These are phyloP conservation scores for Musca domestica DNA, from an alignment of 1,140 invertebrate genomes.

Conservation along the genomic window DNA sequence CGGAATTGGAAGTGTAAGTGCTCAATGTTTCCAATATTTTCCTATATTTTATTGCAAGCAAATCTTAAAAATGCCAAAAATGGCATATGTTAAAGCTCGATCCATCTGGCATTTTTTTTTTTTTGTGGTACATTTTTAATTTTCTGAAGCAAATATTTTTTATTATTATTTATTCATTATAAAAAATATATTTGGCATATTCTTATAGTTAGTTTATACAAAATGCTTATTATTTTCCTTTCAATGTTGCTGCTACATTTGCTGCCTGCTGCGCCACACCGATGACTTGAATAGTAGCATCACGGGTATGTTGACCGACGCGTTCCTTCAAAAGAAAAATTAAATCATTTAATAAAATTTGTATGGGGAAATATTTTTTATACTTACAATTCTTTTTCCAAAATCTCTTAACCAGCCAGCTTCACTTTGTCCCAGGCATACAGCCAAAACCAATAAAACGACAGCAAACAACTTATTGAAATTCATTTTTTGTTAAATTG, in stretches of 20 bases:
- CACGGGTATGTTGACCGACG: constrained; percentile 42
- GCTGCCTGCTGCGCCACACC: constrained; percentile 46
- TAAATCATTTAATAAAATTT: not conserved
- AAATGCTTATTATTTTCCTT: not conserved
- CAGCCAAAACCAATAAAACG: constrained; percentile 37
- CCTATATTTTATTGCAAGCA: not conserved
- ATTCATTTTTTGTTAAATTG: constrained; percentile 33
- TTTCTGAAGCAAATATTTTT: too few species aligned
- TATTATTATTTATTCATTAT: too few species aligned
- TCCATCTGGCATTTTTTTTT: not conserved
- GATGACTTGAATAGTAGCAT: constrained; percentile 43
- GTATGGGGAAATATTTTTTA: not conserved
- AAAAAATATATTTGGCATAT: not conserved
- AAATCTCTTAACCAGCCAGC: constrained; percentile 44
- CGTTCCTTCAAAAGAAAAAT: constrained; percentile 34
- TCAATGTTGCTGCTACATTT: constrained; percentile 42
- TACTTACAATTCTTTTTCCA: constrained; percentile 38
- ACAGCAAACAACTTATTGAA: constrained; percentile 44
- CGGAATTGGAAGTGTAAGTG: too few species aligned
- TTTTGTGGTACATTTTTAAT: too few species aligned
- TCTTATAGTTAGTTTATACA: not conserved
- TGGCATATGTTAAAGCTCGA: not conserved
- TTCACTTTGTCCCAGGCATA: constrained; percentile 38
- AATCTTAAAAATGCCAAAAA: not conserved
- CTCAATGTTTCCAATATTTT: too few species aligned